Conservation (phyloP, 2,797 vertebrate species). For the Halcyon leucocephala region DNA sequence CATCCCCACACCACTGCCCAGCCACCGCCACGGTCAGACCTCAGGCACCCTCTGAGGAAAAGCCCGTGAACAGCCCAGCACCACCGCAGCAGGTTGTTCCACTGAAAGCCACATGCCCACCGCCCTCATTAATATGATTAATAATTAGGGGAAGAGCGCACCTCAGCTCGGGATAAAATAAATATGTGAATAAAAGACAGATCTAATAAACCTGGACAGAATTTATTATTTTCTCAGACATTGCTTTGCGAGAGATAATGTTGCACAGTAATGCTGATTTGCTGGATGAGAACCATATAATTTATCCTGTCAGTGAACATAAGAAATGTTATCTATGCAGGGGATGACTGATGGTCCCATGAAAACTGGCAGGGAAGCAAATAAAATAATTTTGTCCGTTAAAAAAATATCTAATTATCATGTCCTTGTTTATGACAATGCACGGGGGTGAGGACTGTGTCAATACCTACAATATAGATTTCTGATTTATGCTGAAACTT, state of each 20-base stretch:
- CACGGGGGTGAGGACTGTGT: neutral
- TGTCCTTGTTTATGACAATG: slow-evolving; percentile 34
- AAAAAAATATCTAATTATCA: slow-evolving; percentile 79
- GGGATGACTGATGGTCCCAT: slow-evolving; percentile 78
- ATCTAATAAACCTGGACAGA: slow-evolving; percentile 80
- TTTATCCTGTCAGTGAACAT: slow-evolving; percentile 80
- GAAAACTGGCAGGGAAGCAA: slow-evolving; percentile 78
- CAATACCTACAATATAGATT: neutral
- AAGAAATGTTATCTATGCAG: slow-evolving; percentile 75
- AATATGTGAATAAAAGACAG: slow-evolving; percentile 75
- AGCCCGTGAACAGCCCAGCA: neutral
- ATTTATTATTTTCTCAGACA: slow-evolving; percentile 76
- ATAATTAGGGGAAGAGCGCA: slow-evolving; percentile 59
- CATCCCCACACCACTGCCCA: fast-evolving
- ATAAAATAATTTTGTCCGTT: slow-evolving; percentile 79
- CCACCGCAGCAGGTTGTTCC: neutral
- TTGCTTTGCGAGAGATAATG: slow-evolving; percentile 75
- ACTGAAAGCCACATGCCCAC: neutral
- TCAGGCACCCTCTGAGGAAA: neutral
- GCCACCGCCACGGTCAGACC: fast-evolving
- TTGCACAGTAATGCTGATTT: slow-evolving; percentile 79
- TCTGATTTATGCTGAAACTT: slow-evolving; percentile 14
- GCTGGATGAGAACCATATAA: slow-evolving; percentile 81
- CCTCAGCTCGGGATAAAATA: slow-evolving; percentile 72
- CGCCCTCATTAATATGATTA: slow-evolving; percentile 71